Base-by-base conservation (phyloP, 1,140 invertebrate species). In the Diabrotica undecimpunctata region DNA sequence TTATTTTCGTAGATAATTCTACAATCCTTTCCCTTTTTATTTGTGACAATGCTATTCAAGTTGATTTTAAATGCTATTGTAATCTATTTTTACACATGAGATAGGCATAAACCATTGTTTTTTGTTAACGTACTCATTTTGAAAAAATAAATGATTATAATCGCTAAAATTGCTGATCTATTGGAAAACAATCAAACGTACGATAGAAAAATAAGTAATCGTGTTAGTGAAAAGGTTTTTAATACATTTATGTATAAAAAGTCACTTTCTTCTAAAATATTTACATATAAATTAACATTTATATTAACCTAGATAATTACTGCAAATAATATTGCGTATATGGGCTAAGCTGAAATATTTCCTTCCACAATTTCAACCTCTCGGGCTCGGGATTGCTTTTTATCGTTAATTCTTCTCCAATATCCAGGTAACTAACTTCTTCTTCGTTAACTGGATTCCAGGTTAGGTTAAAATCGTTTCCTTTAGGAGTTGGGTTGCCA, bases 401-500 rank as follows among this genome's bases (percentile, higher is more conserved):
- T 12, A 57, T 11, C 6, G 55, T 10, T 7, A 68, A 46, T 14
- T 54, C 35, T 37, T 54, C 12, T 35, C 64, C 67, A 54, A 69
- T 69, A 64, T 69, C 57, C 50, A 64, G 35, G 8, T 58, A 10
- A 35, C 12, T 46, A 6, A 64, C 11, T 35, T 58, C 51, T 9
- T 58, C n/a, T 46, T 14, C 56, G 37, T 53, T 25, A 13, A 59
- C 7, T 13, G 63, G 63, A 37, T 58, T 12, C 73, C 55, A 59
- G 6, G 2, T 14, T 7, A 62, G 37, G n/a, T 25, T 5, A 4
- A 57, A n/a, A 51, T 25, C 11, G 1, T 61, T 53, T 41, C n/a
- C 13, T 13, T 13, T 14, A n/a, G 63, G 63, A 12, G 55, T 64
- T n/a, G 63, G 70, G 56, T 67, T 65, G 8, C 54, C 58, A 46